Percentiles rank a stretch among this genome's conserved stretches.
These are phyloP conservation scores for Sebastes trivittatus DNA, from an alignment of 2,797 vertebrate genomes.

Conservation along the genomic window DNA sequence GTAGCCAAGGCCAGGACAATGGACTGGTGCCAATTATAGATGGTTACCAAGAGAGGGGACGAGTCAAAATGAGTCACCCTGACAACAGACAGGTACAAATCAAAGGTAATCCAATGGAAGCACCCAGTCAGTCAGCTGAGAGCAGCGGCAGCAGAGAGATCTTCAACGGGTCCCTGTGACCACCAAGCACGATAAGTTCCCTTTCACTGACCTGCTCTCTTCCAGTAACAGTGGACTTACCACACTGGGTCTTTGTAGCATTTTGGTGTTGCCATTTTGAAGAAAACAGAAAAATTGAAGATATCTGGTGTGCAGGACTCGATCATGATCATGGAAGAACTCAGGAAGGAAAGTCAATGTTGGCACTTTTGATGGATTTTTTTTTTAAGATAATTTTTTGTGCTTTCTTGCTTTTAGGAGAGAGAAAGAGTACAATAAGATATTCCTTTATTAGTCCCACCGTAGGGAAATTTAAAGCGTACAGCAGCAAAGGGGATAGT, in stretches of 20 bases:
- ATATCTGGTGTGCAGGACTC: slow-evolving; percentile 23
- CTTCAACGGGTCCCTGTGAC: slow-evolving; percentile 59
- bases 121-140: slow-evolving; percentile 55
- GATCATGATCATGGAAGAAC: slow-evolving; percentile 10
- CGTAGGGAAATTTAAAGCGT: too few relatives aligned
- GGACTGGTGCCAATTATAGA: slow-evolving; percentile 34
- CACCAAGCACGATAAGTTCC: neutral
- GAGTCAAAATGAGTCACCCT: slow-evolving; percentile 34
- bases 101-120: slow-evolving; percentile 44
- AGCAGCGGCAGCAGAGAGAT: slow-evolving; percentile 75
- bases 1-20: slow-evolving; percentile 22
- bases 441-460: neutral
- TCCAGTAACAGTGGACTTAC: neutral
- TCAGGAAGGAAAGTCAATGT: slow-evolving; percentile 22
- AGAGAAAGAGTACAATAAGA: neutral
- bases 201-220: slow-evolving; percentile 4
- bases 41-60: slow-evolving; percentile 45
- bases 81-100: slow-evolving; percentile 49
- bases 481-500: too few relatives aligned
- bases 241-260: slow-evolving; percentile 61
- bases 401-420: neutral
- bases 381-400: neutral
- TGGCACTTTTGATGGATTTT: slow-evolving; percentile 37
- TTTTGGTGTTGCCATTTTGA: slow-evolving; percentile 57
- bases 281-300: slow-evolving; percentile 11